Percentiles rank a stretch among this genome's conserved stretches.
Evolutionary conservation across 2,797 vertebrate genomes (phyloP).

Genomic region (Cyprinodon diabolis): DNA sequence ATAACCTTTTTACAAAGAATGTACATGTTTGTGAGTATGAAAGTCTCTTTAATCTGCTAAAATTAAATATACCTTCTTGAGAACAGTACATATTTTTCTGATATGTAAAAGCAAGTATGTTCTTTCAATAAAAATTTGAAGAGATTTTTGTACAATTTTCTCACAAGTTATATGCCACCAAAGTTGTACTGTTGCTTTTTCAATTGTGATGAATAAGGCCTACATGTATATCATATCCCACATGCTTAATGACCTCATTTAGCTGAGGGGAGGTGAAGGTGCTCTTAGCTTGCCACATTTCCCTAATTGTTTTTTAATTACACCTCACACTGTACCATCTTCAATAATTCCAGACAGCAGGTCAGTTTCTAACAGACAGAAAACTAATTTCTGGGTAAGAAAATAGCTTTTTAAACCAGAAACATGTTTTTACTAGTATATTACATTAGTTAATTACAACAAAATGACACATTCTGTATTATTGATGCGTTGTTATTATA

Average conservation of each 20-base stretch:
- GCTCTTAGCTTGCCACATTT: constrained; percentile 83
- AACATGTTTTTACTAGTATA: no score
- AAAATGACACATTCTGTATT: neutral
- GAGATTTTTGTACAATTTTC: neutral
- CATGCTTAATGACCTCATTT: constrained; percentile 83
- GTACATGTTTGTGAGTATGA: neutral
- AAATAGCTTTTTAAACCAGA: neutral
- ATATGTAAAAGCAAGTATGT: neutral
- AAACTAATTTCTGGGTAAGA: constrained; percentile 33
- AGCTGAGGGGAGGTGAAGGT: constrained; percentile 78
- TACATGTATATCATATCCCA: constrained; percentile 77
- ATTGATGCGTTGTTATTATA: neutral
- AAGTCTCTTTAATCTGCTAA: neutral
- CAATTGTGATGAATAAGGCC: constrained; percentile 44
- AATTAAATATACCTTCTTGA: neutral
- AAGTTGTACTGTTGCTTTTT: constrained; percentile 15
- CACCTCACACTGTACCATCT: constrained; percentile 85
- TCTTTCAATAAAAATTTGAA: neutral
- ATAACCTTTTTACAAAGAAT: neutral
- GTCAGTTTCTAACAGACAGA: constrained; percentile 81
- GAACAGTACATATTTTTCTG: neutral
- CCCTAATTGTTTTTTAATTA: constrained; percentile 91
- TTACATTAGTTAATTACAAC: neutral
- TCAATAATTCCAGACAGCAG: constrained; percentile 86
- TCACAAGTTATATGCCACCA: neutral